phyloP scores from a whole-genome alignment of 1,140 invertebrate genomes.

The Orchesella cincta region DNA sequence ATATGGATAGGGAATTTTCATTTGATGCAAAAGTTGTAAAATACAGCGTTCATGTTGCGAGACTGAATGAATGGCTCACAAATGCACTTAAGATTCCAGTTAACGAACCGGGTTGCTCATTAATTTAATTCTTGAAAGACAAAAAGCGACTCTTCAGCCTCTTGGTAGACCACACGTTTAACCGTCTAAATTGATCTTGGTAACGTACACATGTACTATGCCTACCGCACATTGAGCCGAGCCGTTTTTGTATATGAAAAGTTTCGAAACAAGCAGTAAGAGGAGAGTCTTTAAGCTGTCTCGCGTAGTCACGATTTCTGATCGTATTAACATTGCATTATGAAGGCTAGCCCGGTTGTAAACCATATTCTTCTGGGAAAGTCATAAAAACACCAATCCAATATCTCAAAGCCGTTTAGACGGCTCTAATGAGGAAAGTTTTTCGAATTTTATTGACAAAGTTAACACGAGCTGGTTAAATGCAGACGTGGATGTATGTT shows the following conservation, averaged over 20 bases:
- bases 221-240: no score
- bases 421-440: slow-evolving; percentile 22
- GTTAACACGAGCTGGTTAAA: slow-evolving; percentile 6
- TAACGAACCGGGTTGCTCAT: neutral
- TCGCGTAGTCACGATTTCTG: slow-evolving; percentile 20
- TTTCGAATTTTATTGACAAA: slow-evolving; percentile 22
- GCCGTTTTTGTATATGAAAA: no score
- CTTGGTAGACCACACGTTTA: neutral
- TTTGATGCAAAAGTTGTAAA: neutral
- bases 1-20: no score
- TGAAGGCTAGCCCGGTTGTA: neutral
- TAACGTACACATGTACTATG: no score
- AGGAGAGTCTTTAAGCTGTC: neutral
- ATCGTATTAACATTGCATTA: slow-evolving; percentile 25
- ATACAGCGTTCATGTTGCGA: neutral
- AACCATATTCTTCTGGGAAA: slow-evolving; percentile 16
- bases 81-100: neutral
- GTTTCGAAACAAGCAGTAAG: neutral
- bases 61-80: neutral
- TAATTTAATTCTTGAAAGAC: slow-evolving; percentile 2
- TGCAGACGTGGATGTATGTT: slow-evolving; percentile 3
- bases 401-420: slow-evolving; percentile 23
- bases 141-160: neutral
- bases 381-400: slow-evolving; percentile 28
- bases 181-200: no score